phyloP scores from a whole-genome alignment of 2,797 vertebrate genomes.

The Notolabrus celidotus region DNA sequence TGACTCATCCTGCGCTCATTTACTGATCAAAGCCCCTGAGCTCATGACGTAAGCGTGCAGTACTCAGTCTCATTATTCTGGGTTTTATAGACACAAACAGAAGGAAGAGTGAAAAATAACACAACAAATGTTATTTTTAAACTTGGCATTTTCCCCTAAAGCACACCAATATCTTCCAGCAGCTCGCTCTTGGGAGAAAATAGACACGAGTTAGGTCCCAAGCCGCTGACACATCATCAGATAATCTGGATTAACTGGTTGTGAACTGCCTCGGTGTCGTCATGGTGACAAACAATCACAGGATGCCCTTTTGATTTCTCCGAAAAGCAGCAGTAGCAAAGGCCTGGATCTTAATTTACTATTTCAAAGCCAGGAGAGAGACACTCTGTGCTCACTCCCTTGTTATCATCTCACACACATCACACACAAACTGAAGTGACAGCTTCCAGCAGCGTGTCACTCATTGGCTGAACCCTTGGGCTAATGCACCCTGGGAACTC shows the following conservation, averaged over 20 bases:
- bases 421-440: slow-evolving; percentile 36
- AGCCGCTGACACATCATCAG: slow-evolving; percentile 35
- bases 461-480: slow-evolving; percentile 43
- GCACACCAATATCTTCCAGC: slow-evolving; percentile 50
- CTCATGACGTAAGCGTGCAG: slow-evolving; percentile 60
- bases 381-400: slow-evolving; percentile 5
- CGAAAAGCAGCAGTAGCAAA: slow-evolving; percentile 47
- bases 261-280: slow-evolving; percentile 41
- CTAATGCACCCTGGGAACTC: slow-evolving; percentile 55
- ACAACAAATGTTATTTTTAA: slow-evolving; percentile 68
- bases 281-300: slow-evolving; percentile 45
- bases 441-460: slow-evolving; percentile 50
- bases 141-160: slow-evolving; percentile 53
- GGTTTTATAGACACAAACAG: slow-evolving; percentile 57
- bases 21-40: slow-evolving; percentile 68
- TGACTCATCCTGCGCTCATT: slow-evolving; percentile 72
- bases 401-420: background rate
- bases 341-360: slow-evolving; percentile 36
- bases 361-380: slow-evolving; percentile 39
- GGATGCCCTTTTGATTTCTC: slow-evolving; percentile 54
- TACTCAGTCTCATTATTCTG: slow-evolving; percentile 50
- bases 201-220: slow-evolving; percentile 23
- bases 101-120: slow-evolving; percentile 7
- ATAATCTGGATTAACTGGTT: slow-evolving; percentile 52
- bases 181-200: slow-evolving; percentile 39